These are phyloP conservation scores for Bembecia ichneumoniformis DNA, from an alignment of 2,888 invertebrate genomes.

Conservation along the genomic window DNA sequence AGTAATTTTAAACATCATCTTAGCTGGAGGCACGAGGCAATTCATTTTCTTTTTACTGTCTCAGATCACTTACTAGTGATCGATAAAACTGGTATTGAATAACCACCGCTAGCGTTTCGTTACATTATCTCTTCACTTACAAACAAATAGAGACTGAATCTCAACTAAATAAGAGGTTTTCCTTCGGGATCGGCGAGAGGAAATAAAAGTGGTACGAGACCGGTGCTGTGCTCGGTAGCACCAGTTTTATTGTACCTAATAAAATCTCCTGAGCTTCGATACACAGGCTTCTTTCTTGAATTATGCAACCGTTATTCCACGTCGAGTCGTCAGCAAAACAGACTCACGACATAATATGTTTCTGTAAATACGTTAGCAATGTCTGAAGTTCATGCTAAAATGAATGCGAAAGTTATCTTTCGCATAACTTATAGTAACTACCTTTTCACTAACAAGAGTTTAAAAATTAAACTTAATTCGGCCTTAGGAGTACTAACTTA, in stretches of 20 bases:
- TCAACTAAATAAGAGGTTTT: constrained; percentile 33
- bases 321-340: constrained; percentile 11
- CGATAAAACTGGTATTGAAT: constrained; percentile 20
- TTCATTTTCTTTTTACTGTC: constrained; percentile 1
- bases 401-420: no score
- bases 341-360: constrained; percentile 35
- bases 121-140: constrained; percentile 28
- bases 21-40: background rate
- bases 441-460: no score
- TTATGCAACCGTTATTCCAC: constrained; percentile 28
- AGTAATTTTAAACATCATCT: background rate
- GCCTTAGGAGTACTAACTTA: no score
- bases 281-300: constrained; percentile 22
- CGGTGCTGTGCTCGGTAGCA: constrained; percentile 10
- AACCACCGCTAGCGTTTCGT: constrained; percentile 12
- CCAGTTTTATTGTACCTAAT: constrained; percentile 38
- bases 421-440: no score
- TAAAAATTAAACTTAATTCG: no score
- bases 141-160: constrained; percentile 35
- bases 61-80: background rate
- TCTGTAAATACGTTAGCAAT: constrained; percentile 30
- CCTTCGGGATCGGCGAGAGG: constrained; percentile 18
- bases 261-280: constrained; percentile 29
- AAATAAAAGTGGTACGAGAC: constrained; percentile 31
- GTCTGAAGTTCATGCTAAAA: constrained; percentile 5